Evolutionary conservation across 2,888 invertebrate genomes (phyloP), one percentile per base, ranked within the genome.

Genomic region (Rhogogaster chlorosoma): DNA sequence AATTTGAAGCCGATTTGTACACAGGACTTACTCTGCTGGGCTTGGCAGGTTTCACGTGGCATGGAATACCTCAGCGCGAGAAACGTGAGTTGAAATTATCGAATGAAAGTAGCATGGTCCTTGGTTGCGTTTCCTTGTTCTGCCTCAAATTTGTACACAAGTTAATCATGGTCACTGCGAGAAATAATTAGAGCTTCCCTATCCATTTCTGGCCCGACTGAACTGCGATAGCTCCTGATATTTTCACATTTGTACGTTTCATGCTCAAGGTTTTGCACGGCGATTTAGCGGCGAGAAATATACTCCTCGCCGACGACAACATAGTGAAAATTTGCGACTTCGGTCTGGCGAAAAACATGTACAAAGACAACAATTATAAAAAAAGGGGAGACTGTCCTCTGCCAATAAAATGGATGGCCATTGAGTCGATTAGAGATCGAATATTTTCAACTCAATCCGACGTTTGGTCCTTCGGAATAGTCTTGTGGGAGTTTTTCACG

Each of bases 301-400:
- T 99, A 83, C 94, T 99, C 12, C 93, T 99, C 29, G 97, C 98
- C 1, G 98, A 98, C 84, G 96, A 98, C 88, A 98, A 98, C 91
- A 95, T 99, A 3, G 98, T 99, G 0, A 99, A 99, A 94, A 99
- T 99, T 88, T 99, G 99, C 92, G 99, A 99, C 94, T 99, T 99
- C 94, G 99, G 99, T 15, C 94, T 99, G 85, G 98, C 99, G 0
- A 97, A 98, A 90, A 98, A 97, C 89, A 97, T 98, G 95, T 97
- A 97, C 91, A 97, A 98, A 91, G 97, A 96, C 87, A 97, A 97
- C 84, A 98, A 98, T 94, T 99, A 99, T 91, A 96, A 97, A 90
- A 98, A 98, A 92, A 97, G 97, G 92, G 97, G 97, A 91, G 96
- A 97, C 92, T 96, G 97, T 71, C 97, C 96, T 0, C 94, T 99